Conservation (phyloP, 2,888 invertebrate genomes). For the Lydus trimaculatus region DNA sequence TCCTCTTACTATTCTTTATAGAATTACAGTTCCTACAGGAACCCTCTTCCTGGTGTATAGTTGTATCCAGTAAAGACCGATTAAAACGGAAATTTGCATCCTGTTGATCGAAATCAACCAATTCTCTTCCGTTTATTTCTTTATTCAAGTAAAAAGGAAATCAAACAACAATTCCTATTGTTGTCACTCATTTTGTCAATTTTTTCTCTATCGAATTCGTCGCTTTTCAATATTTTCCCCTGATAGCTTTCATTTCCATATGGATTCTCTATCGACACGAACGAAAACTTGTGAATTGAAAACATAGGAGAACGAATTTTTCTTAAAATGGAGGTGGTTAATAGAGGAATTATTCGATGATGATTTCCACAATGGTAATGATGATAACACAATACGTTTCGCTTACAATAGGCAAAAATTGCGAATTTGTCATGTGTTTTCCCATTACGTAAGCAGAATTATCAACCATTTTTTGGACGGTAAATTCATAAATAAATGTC, state of each 20-base stretch:
- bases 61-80: background rate
- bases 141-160: background rate
- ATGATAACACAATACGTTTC: background rate
- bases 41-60: background rate
- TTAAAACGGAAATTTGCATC: background rate
- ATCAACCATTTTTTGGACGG: background rate
- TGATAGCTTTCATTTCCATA: background rate
- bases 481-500: background rate
- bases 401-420: background rate
- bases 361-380: background rate
- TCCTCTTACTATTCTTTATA: background rate
- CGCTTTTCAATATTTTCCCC: background rate
- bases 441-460: background rate
- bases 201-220: background rate
- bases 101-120: background rate
- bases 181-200: background rate
- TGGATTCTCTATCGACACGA: background rate
- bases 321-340: background rate
- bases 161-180: background rate
- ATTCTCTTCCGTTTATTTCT: background rate
- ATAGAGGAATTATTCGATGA: background rate
- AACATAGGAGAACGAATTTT: background rate
- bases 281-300: background rate
- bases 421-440: background rate
- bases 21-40: background rate